Base-by-base conservation (phyloP, 2,113 vertebrate species). In the Vidua macroura region DNA sequence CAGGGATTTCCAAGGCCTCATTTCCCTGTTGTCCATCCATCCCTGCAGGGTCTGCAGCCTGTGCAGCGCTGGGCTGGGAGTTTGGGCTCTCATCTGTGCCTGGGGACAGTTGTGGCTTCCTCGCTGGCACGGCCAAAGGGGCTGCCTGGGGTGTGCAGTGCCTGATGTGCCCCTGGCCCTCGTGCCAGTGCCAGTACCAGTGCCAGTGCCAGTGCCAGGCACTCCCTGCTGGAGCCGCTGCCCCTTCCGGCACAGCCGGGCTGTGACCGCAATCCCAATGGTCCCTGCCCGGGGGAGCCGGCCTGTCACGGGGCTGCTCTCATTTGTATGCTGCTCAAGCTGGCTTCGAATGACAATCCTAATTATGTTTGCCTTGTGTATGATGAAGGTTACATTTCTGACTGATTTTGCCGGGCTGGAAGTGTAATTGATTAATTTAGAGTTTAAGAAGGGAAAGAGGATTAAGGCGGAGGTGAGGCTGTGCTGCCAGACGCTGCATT, bases 401-500 rank as follows among this genome's bases (percentile, higher is more conserved):
- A 73, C 80, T 79, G 78, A 62, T 87, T 72, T 67, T 90, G 85
- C 93, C 11, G 49, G 83, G 83, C 69, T 93, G 88, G 76, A 88
- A 93, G 63, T 37, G 46, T 86, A 96, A 93, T 86, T 88, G 83
- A 89, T 96, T 95, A 82, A 92, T 96, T 74, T 81, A 83, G 76
- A 2, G 4, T 51, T 84, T 90, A 72, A 90, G 88, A 66, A 93
- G 66, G 85, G 53, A 76, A 90, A 63, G 79, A 86, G 86, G 92
- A 88, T 95, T 88, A 90, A 88, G 82, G 82, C 9, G 4, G 80
- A 56, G 85, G 85, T 60, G 86, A 59, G 49, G 68, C 79, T 67
- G 79, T 63, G 85, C 76, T 94, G 95, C 83, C 90, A 90, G 94
- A 82, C 86, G 3, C 79, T 80, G 88, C 28, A 8, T 10, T 49